A percentile compares a stretch with the other conserved stretches of the same genome.
phyloP scores from a whole-genome alignment of 2,797 vertebrate species.

The Ciconia nigra region DNA sequence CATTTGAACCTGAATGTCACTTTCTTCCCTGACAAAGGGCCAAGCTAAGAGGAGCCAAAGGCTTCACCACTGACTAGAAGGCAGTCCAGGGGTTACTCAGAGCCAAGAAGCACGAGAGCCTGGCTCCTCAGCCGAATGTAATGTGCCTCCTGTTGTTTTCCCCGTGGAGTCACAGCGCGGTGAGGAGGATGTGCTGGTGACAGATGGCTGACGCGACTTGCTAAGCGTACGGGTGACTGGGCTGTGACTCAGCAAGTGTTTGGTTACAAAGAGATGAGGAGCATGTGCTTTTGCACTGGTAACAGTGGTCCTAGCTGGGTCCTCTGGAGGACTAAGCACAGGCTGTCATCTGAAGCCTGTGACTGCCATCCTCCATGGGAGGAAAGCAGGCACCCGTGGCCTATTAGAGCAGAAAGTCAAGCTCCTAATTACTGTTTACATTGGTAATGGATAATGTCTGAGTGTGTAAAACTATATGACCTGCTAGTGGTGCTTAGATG shows the following conservation, averaged over 20 bases:
- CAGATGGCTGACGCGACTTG: conserved; percentile 42
- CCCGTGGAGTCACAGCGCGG: not conserved
- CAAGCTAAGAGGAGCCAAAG: not conserved
- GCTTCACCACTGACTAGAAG: not conserved
- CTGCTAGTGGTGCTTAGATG: not conserved
- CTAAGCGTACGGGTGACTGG: conserved; percentile 29
- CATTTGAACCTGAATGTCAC: not conserved
- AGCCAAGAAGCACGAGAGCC: not conserved
- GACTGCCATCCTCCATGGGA: not conserved
- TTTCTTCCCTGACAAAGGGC: conserved; percentile 33
- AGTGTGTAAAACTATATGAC: not conserved
- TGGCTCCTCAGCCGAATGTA: not conserved
- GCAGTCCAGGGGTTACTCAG: conserved; percentile 28
- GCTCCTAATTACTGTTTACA: conserved; percentile 21
- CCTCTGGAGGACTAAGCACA: not conserved
- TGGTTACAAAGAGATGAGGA: conserved; percentile 15
- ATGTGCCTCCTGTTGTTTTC: conserved; percentile 54
- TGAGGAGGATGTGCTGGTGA: conserved; percentile 65
- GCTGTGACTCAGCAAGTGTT: conserved; percentile 66
- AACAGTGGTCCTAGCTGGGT: not conserved
- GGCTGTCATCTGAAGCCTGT: not conserved
- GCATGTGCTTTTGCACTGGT: conserved; percentile 5
- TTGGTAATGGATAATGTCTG: not conserved
- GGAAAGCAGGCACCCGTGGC: not conserved
- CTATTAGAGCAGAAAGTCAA: not conserved